phyloP scores from a whole-genome alignment of 2,888 invertebrate species.

The Acanthacorydalis orientalis region DNA sequence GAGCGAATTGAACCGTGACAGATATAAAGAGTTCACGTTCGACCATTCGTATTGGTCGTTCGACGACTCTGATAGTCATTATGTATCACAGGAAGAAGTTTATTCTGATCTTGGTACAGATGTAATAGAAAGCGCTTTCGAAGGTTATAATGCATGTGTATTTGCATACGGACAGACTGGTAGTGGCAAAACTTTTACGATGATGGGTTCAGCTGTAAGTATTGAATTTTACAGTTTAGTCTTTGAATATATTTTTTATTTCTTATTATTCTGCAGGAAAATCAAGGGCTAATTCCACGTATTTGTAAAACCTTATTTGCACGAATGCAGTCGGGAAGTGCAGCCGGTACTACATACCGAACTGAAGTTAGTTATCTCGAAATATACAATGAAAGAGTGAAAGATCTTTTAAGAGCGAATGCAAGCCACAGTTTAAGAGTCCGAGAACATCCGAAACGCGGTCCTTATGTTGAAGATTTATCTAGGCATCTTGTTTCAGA shows the following conservation, averaged over 20 bases:
- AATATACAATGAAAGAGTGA: conserved; percentile 51
- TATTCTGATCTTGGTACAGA: conserved; percentile 61
- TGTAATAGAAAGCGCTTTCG: conserved; percentile 65
- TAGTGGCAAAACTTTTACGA: conserved; percentile 80
- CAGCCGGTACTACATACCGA: conserved; percentile 66
- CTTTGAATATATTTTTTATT: neutral
- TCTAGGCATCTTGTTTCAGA: conserved; percentile 74
- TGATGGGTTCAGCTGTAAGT: conserved; percentile 69
- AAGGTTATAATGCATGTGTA: conserved; percentile 78
- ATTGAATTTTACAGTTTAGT: conserved; percentile 6
- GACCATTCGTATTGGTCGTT: conserved; percentile 83
- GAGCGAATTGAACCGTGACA: conserved; percentile 37
- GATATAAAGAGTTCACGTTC: conserved; percentile 74
- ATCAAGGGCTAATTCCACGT: conserved; percentile 68
- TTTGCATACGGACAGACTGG: conserved; percentile 88
- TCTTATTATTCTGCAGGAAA: conserved; percentile 32
- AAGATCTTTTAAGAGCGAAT: conserved; percentile 42
- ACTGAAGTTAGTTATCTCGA: conserved; percentile 62
- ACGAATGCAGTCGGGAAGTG: conserved; percentile 64
- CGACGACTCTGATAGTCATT: conserved; percentile 48
- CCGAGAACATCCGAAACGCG: conserved; percentile 59
- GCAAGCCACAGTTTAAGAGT: conserved; percentile 47
- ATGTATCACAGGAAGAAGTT: conserved; percentile 68
- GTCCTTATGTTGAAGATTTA: conserved; percentile 72
- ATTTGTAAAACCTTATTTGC: conserved; percentile 73